phyloP scores from a whole-genome alignment of 2,113 vertebrate species.

The Microcebus jonahi region DNA sequence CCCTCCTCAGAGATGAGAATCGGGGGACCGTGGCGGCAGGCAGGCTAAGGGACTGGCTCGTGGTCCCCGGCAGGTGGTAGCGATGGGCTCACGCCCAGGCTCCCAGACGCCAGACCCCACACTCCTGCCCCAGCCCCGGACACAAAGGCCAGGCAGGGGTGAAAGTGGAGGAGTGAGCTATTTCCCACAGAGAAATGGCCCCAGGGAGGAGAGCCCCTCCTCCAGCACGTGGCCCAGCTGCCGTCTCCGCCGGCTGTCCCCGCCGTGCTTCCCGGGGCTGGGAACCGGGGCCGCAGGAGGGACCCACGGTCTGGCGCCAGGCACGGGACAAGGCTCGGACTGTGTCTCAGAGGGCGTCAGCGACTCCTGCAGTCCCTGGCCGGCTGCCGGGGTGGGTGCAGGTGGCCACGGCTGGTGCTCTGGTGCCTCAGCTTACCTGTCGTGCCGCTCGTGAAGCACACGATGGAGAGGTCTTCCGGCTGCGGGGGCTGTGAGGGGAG shows the following conservation, averaged over 20 bases:
- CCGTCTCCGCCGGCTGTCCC: not conserved
- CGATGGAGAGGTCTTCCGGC: constrained; percentile 95
- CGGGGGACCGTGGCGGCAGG: not conserved
- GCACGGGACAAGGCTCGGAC: not conserved
- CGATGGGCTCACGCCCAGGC: not conserved
- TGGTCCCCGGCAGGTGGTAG: not conserved
- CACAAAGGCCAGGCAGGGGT: not conserved
- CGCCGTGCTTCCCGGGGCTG: rapidly evolving
- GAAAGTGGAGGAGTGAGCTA: not conserved
- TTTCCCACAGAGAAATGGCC: not conserved
- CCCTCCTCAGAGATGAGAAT: not conserved
- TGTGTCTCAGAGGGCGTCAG: not conserved
- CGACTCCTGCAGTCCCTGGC: not conserved
- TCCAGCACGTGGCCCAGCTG: not conserved
- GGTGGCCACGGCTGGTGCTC: not conserved
- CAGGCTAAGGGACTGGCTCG: not conserved
- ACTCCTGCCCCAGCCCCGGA: not conserved
- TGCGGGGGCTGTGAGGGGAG: constrained; percentile 89
- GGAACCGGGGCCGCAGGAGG: not conserved
- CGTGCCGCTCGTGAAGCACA: constrained; percentile 97
- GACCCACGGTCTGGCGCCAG: not conserved
- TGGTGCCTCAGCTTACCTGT: constrained; percentile 88
- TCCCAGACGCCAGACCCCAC: not conserved
- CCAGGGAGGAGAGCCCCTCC: not conserved
- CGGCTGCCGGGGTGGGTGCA: not conserved